phyloP scores from a whole-genome alignment of 35 echinoderm and acorn worm species.

The Heliocidaris erythrogramma region DNA sequence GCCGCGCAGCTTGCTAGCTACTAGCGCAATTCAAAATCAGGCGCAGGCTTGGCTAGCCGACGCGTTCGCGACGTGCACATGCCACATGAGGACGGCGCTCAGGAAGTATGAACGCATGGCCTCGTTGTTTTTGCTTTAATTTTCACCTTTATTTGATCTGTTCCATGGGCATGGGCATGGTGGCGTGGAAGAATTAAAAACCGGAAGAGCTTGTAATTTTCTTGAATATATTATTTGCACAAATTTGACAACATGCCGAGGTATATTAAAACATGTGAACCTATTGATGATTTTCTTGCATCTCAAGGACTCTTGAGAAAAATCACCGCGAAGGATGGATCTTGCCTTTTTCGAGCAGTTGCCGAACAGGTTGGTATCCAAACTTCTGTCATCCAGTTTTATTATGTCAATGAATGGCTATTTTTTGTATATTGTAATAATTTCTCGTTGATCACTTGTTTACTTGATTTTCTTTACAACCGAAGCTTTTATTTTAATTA shows the following conservation, averaged over 20 bases:
- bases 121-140: neutral
- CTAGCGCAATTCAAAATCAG: too few species aligned
- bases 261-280: constrained; percentile 51
- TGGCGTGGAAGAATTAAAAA: neutral
- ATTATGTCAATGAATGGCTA: neutral
- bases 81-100: too few species aligned
- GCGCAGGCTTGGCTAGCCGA: neutral
- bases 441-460: neutral
- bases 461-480: neutral
- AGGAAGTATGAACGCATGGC: neutral
- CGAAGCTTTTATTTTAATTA: too few species aligned
- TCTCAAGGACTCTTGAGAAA: constrained; percentile 83
- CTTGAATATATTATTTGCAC: neutral
- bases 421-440: neutral
- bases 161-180: too few species aligned
- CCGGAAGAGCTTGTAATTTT: neutral
- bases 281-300: constrained; percentile 93
- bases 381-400: neutral
- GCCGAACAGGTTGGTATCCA: constrained; percentile 94
- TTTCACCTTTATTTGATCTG: neutral
- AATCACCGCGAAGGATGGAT: constrained; percentile 97
- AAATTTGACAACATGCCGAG: constrained; percentile 25
- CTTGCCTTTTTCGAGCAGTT: constrained; percentile 93
- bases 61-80: neutral
- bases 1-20: too few species aligned